Conservation (phyloP, 2,113 vertebrate genomes). For the Neolamprologus longior region DNA sequence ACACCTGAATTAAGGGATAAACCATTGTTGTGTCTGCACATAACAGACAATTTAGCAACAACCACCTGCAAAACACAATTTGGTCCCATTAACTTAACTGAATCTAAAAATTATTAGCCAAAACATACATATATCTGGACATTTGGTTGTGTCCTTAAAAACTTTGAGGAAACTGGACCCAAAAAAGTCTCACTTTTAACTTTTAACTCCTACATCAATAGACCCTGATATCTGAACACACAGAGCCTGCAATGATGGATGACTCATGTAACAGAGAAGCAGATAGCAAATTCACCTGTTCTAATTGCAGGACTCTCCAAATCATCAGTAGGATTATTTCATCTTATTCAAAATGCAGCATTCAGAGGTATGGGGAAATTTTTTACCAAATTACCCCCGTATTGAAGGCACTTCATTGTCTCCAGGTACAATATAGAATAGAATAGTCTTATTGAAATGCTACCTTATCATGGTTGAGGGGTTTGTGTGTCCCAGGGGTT, state of each 20-base stretch:
- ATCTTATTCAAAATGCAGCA: neutral
- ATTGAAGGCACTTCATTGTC: neutral
- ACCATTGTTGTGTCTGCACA: neutral
- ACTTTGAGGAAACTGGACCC: neutral
- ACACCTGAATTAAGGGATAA: neutral
- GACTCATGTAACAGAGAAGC: neutral
- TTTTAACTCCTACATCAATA: neutral
- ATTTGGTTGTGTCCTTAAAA: neutral
- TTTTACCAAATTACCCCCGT: neutral
- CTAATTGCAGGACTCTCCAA: neutral
- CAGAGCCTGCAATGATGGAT: neutral
- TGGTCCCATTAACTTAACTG: neutral
- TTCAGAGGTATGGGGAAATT: neutral
- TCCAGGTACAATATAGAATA: neutral
- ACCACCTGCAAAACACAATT: neutral
- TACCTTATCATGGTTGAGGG: neutral
- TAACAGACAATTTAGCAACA: neutral
- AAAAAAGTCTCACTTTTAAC: neutral
- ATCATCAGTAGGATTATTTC: neutral
- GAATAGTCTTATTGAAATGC: neutral
- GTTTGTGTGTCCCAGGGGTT: neutral
- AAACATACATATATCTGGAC: neutral
- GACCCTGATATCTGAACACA: neutral
- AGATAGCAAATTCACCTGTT: neutral
- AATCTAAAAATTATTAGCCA: neutral